A percentile compares a stretch with the other conserved stretches of the same genome.
These are phyloP conservation scores for Bombus picipes DNA, from an alignment of 1,140 invertebrate genomes.

Conservation along the genomic window DNA sequence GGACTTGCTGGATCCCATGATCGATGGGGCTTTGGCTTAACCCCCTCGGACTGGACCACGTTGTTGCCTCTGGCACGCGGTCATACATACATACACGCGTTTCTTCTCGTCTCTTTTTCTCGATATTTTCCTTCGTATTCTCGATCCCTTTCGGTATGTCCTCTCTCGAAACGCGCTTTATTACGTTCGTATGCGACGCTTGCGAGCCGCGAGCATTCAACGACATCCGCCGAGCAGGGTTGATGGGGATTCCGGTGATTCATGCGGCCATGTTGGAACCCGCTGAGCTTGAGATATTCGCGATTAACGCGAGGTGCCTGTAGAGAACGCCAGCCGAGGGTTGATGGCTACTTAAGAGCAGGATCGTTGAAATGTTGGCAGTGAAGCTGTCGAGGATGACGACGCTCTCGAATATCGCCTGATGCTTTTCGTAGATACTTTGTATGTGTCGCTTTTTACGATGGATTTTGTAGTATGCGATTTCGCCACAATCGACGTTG, in stretches of 20 bases:
- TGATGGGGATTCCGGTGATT: slow-evolving; percentile 39
- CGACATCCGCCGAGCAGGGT: background rate
- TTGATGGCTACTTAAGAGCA: background rate
- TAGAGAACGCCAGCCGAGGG: background rate
- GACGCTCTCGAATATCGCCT: background rate
- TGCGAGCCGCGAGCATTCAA: background rate
- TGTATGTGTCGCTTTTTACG: background rate
- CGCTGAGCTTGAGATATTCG: slow-evolving; percentile 44
- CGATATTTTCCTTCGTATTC: background rate
- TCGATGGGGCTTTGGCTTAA: slow-evolving; percentile 75
- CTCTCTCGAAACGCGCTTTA: slow-evolving; percentile 1
- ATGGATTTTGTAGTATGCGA: background rate
- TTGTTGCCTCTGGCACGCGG: slow-evolving; percentile 57
- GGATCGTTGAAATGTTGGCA: background rate
- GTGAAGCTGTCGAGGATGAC: background rate
- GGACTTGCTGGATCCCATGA: slow-evolving; percentile 70
- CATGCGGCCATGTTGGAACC: slow-evolving; percentile 23
- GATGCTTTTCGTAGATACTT: background rate
- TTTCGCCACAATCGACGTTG: background rate
- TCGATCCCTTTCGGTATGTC: slow-evolving; percentile 15
- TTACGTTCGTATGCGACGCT: background rate
- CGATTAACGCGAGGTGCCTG: slow-evolving; percentile 4
- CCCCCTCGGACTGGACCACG: slow-evolving; percentile 58
- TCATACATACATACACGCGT: slow-evolving; percentile 32
- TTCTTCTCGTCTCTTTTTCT: slow-evolving; percentile 25